Base-by-base conservation (phyloP, 2,888 invertebrate species). In the Pardosa pseudoannulata region DNA sequence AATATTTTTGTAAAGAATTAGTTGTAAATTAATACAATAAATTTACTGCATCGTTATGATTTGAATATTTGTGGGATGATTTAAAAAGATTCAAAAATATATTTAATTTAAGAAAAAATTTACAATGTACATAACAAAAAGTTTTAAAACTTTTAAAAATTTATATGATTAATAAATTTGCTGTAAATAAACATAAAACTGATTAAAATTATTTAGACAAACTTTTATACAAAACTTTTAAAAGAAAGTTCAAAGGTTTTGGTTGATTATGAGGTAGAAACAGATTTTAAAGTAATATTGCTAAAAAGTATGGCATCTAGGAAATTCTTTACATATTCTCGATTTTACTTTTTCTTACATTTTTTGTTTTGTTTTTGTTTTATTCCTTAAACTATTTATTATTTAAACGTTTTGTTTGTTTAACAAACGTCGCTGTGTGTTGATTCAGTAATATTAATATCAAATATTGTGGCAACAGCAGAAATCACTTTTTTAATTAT, bases 401-500 rank as follows among this genome's bases (percentile, higher is more conserved):
- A n/a, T n/a, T n/a, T n/a, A n/a, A n/a, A n/a, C n/a, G n/a, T n/a
- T n/a, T n/a, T 86, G 85, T 86, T 86, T 86, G 85, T 70, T 70
- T 67, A 85, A 85, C 78, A 85, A 85, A 85, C 83, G 78, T 73
- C 78, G 67, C 46, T 73, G 56, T 73, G 28, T 86, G 85, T 86
- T 86, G 85, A 86, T 79, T 86, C 79, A 86, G 74, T 64, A 85
- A 85, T 85, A 85, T 85, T 78, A 85, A 85, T 78, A 85, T 79
- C 62, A 32, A 62, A 62, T 65, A 39, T 79, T 70, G 68, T 86
- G 70, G 85, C 85, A 86, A 86, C 85, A 79, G 85, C 73, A 68
- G 56, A 74, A 79, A 85, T 85, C 83, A 78, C 79, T 79, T 79
- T 85, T 86, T 86, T 86, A 86, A 86, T 86, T 86, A 86, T n/a